These are phyloP conservation scores for Limnephilus rhombicus DNA, from an alignment of 2,888 invertebrate species.

Conservation along the genomic window DNA sequence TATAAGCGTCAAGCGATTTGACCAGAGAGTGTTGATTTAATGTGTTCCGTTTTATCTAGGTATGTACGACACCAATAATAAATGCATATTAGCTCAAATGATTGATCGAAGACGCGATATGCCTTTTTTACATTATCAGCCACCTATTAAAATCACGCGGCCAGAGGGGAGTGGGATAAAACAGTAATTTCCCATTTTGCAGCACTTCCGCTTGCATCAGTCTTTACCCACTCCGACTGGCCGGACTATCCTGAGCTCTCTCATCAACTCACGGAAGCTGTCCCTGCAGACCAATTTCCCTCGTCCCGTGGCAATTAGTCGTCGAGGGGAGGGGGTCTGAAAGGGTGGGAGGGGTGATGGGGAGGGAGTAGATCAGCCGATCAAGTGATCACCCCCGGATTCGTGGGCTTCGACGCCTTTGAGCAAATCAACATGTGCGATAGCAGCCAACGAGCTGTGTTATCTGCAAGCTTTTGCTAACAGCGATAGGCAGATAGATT, in stretches of 20 bases:
- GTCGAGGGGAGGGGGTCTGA: constrained; percentile 42
- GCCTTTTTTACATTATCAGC: not conserved
- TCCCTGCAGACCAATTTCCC: constrained; percentile 66
- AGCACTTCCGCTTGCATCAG: constrained; percentile 31
- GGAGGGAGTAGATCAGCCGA: not conserved
- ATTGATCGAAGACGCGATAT: not conserved
- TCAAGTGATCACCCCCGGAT: not conserved
- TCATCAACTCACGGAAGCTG: constrained; percentile 66
- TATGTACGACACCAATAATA: too few relatives aligned
- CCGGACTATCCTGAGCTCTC: constrained; percentile 29
- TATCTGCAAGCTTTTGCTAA: not conserved
- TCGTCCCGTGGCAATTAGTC: constrained; percentile 65
- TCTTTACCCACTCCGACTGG: constrained; percentile 21
- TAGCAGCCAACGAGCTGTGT: not conserved
- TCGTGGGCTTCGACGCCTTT: not conserved
- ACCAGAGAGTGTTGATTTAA: too few relatives aligned
- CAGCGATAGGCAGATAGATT: not conserved
- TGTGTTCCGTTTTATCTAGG: too few relatives aligned
- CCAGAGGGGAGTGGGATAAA: constrained; percentile 6
- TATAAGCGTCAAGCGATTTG: too few relatives aligned
- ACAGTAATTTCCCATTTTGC: constrained; percentile 41
- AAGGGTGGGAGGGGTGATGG: not conserved
- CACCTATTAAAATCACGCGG: not conserved
- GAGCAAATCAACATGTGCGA: constrained; percentile 30
- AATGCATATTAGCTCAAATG: not conserved